Conservation (phyloP, 2,888 invertebrate species). For the Crematogaster levior region DNA sequence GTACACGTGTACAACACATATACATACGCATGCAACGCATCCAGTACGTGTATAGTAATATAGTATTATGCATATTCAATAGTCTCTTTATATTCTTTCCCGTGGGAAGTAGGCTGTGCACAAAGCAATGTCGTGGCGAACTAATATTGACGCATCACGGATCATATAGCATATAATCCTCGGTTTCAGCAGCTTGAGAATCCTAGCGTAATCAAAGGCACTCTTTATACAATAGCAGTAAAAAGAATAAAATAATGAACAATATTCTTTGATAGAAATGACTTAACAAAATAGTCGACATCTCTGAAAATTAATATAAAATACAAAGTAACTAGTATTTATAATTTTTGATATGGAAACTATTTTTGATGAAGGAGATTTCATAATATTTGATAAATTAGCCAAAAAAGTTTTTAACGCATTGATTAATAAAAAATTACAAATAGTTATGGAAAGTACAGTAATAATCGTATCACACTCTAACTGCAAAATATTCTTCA, state of each 20-base stretch:
- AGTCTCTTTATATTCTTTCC: slow-evolving; percentile 55
- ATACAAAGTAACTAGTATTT: background rate
- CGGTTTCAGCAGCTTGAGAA: slow-evolving; percentile 43
- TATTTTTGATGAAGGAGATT: no score
- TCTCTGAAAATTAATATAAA: background rate
- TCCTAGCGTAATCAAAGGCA: slow-evolving; percentile 27
- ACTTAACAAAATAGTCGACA: background rate
- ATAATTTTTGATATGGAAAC: background rate
- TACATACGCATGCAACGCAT: background rate
- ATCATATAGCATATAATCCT: slow-evolving; percentile 51
- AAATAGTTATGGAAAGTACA: background rate
- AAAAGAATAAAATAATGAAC: background rate
- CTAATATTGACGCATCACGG: slow-evolving; percentile 52
- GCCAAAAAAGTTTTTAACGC: background rate
- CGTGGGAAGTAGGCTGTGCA: slow-evolving; percentile 31
- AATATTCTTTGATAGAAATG: background rate
- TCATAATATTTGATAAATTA: no score
- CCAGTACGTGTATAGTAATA: background rate
- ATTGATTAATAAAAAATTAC: background rate
- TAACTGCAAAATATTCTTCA: background rate
- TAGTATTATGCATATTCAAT: slow-evolving; percentile 50
- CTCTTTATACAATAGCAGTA: slow-evolving; percentile 2
- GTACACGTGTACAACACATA: background rate
- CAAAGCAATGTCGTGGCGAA: slow-evolving; percentile 30
- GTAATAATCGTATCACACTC: background rate